Evolutionary conservation across 2,797 vertebrate genomes (phyloP).

Genomic region (Galago senegalensis): DNA sequence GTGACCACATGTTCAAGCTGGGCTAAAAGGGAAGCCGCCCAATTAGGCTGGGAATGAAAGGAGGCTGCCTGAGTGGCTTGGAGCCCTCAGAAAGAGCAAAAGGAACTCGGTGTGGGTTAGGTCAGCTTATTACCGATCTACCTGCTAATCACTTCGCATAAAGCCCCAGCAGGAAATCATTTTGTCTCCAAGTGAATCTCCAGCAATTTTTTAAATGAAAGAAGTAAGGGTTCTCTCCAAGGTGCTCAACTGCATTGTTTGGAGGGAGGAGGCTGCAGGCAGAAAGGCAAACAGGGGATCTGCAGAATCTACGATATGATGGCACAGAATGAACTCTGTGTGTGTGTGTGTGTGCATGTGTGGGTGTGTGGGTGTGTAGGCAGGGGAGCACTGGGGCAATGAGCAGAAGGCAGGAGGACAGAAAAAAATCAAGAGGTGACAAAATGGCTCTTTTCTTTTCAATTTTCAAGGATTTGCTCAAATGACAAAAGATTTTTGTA

Average conservation of each 20-base stretch:
- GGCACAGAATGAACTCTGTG: neutral
- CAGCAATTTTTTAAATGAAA: slow-evolving; percentile 67
- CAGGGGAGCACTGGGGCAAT: neutral
- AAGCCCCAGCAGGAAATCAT: slow-evolving; percentile 75
- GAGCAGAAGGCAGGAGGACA: neutral
- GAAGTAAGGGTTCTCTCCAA: slow-evolving; percentile 31
- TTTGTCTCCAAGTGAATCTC: slow-evolving; percentile 66
- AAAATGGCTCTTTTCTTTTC: neutral
- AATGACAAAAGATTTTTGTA: slow-evolving; percentile 60
- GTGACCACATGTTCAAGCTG: neutral
- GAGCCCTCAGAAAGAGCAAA: slow-evolving; percentile 15
- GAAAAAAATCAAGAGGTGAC: neutral
- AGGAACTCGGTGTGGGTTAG: slow-evolving; percentile 15
- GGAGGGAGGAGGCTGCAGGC: slow-evolving; percentile 30
- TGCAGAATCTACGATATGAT: neutral
- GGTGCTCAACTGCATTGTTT: slow-evolving; percentile 1
- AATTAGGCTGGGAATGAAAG: slow-evolving; percentile 78
- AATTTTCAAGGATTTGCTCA: slow-evolving; percentile 32
- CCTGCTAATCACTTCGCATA: slow-evolving; percentile 73
- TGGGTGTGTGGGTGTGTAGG: rapidly evolving
- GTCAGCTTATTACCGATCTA: slow-evolving; percentile 78
- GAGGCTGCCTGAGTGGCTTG: slow-evolving; percentile 26
- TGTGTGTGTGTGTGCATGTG: neutral
- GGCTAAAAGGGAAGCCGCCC: slow-evolving; percentile 65
- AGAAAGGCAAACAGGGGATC: slow-evolving; percentile 42